A percentile compares a stretch with the other conserved stretches of the same genome.
Evolutionary conservation across 2,797 vertebrate genomes (phyloP).

Genomic region (Lagocephalus sceleratus): DNA sequence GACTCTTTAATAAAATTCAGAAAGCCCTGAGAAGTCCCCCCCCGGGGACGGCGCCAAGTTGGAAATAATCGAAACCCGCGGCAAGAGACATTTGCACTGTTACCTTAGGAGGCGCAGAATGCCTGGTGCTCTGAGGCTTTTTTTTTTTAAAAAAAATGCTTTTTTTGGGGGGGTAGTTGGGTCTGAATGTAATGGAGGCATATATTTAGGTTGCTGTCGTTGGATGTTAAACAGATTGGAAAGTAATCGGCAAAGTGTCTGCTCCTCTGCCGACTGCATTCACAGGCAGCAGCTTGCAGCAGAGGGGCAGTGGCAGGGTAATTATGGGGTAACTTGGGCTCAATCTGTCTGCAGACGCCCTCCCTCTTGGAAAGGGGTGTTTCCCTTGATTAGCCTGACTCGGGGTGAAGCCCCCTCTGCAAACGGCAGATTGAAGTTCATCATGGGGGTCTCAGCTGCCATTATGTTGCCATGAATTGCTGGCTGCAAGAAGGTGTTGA

Average conservation of each 20-base stretch:
- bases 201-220: slow-evolving; percentile 56
- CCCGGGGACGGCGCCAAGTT: slow-evolving; percentile 74
- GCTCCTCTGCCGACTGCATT: slow-evolving; percentile 61
- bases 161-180: neutral
- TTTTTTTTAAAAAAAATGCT: slow-evolving; percentile 70
- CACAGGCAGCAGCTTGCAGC: slow-evolving; percentile 77
- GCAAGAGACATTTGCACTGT: slow-evolving; percentile 77
- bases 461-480: slow-evolving; percentile 91
- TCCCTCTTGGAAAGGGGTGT: slow-evolving; percentile 78
- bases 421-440: slow-evolving; percentile 88
- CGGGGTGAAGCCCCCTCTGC: slow-evolving; percentile 83
- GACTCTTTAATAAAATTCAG: slow-evolving; percentile 84
- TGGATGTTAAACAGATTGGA: slow-evolving; percentile 72
- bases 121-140: slow-evolving; percentile 66
- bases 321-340: slow-evolving; percentile 79
- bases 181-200: slow-evolving; percentile 54
- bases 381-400: slow-evolving; percentile 82
- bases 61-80: slow-evolving; percentile 81
- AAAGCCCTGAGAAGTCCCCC: slow-evolving; percentile 75
- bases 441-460: slow-evolving; percentile 95
- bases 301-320: slow-evolving; percentile 77
- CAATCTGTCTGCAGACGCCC: slow-evolving; percentile 77
- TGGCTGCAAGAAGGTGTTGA: slow-evolving; percentile 95
- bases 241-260: slow-evolving; percentile 72
- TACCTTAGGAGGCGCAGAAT: slow-evolving; percentile 31